phyloP scores from a whole-genome alignment of 2,797 vertebrate genomes.

The Diplodus puntazzo region DNA sequence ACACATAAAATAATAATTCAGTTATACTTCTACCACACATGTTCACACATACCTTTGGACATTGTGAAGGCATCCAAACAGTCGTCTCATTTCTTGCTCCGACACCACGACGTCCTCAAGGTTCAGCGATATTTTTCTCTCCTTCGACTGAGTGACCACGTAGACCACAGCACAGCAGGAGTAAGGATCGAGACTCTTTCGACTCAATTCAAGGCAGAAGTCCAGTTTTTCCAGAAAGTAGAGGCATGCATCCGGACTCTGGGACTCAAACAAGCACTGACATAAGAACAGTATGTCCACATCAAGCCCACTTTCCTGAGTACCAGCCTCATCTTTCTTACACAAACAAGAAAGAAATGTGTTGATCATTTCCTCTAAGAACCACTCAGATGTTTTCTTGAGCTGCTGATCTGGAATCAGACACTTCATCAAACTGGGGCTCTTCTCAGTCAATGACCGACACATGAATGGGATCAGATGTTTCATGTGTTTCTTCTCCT shows the following conservation, averaged over 20 bases:
- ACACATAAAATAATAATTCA: no score
- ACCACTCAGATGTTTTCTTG: constrained; percentile 15
- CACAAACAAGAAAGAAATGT: not conserved
- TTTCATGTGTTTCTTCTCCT: constrained; percentile 65
- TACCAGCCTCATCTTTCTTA: not conserved
- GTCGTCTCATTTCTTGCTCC: constrained; percentile 46
- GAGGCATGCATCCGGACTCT: constrained; percentile 32
- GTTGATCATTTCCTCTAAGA: constrained; percentile 34
- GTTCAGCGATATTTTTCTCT: constrained; percentile 46
- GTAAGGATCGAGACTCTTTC: constrained; percentile 16
- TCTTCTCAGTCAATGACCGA: constrained; percentile 51
- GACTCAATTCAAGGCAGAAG: constrained; percentile 28
- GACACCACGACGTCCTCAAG: constrained; percentile 31
- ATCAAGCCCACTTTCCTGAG: not conserved
- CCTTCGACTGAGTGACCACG: constrained; percentile 39
- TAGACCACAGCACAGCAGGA: constrained; percentile 49
- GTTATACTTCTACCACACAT: not conserved
- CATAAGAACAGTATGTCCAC: constrained; percentile 25
- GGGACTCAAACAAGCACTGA: constrained; percentile 54
- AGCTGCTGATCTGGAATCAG: constrained; percentile 30
- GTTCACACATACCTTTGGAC: constrained; percentile 41
- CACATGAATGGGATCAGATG: constrained; percentile 70
- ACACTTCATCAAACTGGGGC: constrained; percentile 20
- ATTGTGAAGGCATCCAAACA: constrained; percentile 40
- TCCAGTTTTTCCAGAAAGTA: constrained; percentile 34